Evolutionary conservation across 2,113 vertebrate genomes (phyloP).

Genomic region (Indicator indicator): DNA sequence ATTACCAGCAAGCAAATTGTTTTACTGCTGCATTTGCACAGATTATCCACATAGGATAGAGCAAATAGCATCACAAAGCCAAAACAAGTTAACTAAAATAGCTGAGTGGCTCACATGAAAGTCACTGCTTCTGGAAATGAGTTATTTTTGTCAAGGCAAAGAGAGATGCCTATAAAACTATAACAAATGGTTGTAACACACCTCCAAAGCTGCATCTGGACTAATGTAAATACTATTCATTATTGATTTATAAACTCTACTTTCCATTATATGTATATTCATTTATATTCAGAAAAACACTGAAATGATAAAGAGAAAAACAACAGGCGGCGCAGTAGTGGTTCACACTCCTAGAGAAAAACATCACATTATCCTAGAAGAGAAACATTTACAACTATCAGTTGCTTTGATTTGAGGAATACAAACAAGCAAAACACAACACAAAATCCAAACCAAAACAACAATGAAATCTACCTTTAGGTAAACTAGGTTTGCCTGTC

Average conservation of each 20-base stretch:
- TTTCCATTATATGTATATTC: constrained; percentile 32
- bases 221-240: background rate
- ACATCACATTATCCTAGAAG: background rate
- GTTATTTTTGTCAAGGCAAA: background rate
- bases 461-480: background rate
- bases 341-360: constrained; percentile 15
- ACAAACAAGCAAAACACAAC: background rate
- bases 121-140: background rate
- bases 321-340: background rate
- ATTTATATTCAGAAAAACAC: background rate
- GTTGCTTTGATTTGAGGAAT: background rate
- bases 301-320: constrained; percentile 6
- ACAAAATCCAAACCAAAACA: background rate
- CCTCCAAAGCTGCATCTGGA: background rate
- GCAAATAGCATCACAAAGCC: background rate
- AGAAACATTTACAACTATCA: constrained; percentile 32
- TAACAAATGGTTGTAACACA: background rate
- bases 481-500: background rate
- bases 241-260: constrained; percentile 9
- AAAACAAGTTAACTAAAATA: background rate
- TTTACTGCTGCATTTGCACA: constrained; percentile 2
- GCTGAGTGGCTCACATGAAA: background rate
- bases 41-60: background rate
- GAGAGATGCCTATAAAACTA: background rate
- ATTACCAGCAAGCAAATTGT: background rate